phyloP scores from a whole-genome alignment of 2,797 vertebrate species.

The Uromys caudimaculatus region DNA sequence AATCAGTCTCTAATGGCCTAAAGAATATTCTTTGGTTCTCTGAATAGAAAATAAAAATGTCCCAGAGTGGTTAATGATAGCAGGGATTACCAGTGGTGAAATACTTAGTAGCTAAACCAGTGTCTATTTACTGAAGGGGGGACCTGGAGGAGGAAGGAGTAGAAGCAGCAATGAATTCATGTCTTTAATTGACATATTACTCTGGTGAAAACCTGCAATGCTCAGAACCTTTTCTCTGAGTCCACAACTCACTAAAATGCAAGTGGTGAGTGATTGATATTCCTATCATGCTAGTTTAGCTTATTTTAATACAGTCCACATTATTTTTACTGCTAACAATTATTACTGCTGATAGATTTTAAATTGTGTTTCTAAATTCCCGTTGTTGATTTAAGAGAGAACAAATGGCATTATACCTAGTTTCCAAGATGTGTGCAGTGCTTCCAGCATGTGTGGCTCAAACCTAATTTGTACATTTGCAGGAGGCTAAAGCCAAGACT shows the following conservation, averaged over 20 bases:
- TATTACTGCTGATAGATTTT: slow-evolving; percentile 58
- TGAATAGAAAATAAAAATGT: slow-evolving; percentile 18
- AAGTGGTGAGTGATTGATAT: not conserved
- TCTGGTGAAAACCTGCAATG: not conserved
- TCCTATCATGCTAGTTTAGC: not conserved
- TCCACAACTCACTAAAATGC: not conserved
- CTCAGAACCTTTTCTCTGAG: not conserved
- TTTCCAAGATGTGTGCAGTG: not conserved
- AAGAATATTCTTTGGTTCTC: not conserved
- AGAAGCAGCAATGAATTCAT: not conserved
- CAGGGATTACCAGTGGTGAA: not conserved
- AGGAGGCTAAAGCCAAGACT: slow-evolving; percentile 1
- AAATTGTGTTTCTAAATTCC: slow-evolving; percentile 52
- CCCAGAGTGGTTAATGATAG: slow-evolving; percentile 27
- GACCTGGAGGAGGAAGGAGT: not conserved
- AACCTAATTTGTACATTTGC: slow-evolving; percentile 61
- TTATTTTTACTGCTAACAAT: slow-evolving; percentile 45
- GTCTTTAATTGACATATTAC: not conserved
- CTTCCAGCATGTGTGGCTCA: not conserved
- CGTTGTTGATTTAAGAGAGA: slow-evolving; percentile 56
- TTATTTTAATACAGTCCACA: slow-evolving; percentile 18
- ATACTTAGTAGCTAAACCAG: not conserved
- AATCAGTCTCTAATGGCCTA: not conserved
- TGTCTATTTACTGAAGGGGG: not conserved
- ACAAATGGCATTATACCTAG: not conserved